A percentile compares a stretch with the other conserved stretches of the same genome.
Conservation (phyloP, 2,888 invertebrate species). For the Agrochola litura region DNA sequence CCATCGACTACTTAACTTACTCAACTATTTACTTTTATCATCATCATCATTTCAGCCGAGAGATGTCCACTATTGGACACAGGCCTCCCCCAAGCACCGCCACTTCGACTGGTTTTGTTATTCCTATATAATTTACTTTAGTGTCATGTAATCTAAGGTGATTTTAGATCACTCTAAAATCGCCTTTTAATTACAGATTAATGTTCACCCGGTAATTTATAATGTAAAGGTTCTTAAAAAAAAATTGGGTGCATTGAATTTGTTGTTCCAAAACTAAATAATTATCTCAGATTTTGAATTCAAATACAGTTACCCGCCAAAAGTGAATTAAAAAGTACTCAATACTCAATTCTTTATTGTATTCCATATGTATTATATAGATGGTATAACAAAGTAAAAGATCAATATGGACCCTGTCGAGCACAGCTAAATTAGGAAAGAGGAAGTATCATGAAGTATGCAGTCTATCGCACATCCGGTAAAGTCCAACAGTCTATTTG, state of each 20-base stretch:
- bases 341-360: no score
- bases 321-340: neutral
- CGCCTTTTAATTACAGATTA: no score
- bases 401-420: no score
- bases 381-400: no score
- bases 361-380: no score
- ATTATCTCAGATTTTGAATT: neutral
- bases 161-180: neutral
- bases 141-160: neutral
- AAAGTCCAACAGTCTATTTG: constrained; percentile 3
- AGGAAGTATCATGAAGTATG: neutral
- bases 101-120: neutral
- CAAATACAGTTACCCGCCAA: neutral
- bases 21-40: neutral
- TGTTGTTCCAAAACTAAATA: neutral
- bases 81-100: no score
- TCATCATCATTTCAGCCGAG: neutral
- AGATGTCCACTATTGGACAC: no score
- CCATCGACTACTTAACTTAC: neutral
- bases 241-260: neutral
- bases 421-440: no score
- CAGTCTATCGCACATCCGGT: constrained; percentile 8
- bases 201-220: neutral
- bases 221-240: no score
- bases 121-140: neutral